Evolutionary conservation across 2,797 vertebrate species (phyloP).

Genomic region (Urophycis tenuis): DNA sequence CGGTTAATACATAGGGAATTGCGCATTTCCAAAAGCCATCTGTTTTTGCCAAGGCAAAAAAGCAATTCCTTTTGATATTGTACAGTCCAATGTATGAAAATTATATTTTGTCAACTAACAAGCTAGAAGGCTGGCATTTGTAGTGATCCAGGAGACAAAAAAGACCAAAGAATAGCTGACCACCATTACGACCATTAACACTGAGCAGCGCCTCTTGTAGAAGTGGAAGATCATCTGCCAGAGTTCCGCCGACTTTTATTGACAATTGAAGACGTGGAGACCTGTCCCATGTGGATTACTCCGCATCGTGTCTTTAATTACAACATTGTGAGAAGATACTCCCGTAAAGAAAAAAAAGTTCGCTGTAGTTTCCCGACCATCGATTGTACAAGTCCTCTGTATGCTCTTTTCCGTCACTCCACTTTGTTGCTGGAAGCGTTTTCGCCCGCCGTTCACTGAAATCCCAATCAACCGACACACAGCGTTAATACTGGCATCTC

Average conservation of each 20-base stretch:
- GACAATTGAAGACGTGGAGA: conserved; percentile 63
- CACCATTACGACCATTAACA: conserved; percentile 52
- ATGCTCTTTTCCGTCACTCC: conserved; percentile 53
- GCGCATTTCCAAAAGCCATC: not conserved
- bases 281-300: conserved; percentile 70
- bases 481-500: conserved; percentile 40
- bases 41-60: too few relatives aligned
- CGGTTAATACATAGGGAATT: not conserved
- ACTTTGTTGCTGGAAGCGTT: conserved; percentile 63
- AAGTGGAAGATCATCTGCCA: conserved; percentile 41
- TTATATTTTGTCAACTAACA: conserved; percentile 50
- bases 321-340: conserved; percentile 50
- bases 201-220: conserved; percentile 40
- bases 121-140: conserved; percentile 56
- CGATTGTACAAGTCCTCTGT: conserved; percentile 31
- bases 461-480: conserved; percentile 42
- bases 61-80: conserved; percentile 13
- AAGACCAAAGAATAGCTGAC: conserved; percentile 29
- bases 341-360: conserved; percentile 42
- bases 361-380: conserved; percentile 49
- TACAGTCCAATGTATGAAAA: conserved; percentile 31
- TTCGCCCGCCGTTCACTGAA: conserved; percentile 57
- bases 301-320: conserved; percentile 63
- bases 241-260: conserved; percentile 66
- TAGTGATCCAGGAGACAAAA: conserved; percentile 55